phyloP scores from a whole-genome alignment of 2,113 vertebrate species.

The Cheilinus undulatus region DNA sequence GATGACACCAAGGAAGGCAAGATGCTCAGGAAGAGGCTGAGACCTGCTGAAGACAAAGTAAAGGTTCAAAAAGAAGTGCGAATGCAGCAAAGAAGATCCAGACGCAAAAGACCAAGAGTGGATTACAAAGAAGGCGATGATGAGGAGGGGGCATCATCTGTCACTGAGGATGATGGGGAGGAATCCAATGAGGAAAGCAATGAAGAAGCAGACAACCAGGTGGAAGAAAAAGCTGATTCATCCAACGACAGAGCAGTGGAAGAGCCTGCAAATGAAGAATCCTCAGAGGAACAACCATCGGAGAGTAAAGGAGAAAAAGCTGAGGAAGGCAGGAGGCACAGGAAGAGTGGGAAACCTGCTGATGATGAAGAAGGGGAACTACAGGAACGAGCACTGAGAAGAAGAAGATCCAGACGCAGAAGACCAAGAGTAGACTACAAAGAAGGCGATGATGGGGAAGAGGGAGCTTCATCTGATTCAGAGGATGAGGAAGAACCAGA shows the following conservation, averaged over 20 bases:
- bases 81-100: constrained; percentile 5
- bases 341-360: background rate
- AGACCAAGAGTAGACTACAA: constrained; percentile 57
- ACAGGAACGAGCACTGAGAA: constrained; percentile 24
- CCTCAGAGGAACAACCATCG: background rate
- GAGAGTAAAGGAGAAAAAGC: background rate
- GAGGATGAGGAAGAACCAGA: constrained; percentile 73
- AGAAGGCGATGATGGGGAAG: constrained; percentile 70
- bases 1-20: background rate
- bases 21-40: background rate
- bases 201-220: background rate
- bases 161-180: background rate
- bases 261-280: background rate
- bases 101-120: constrained; percentile 14
- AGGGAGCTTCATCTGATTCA: constrained; percentile 57
- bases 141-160: no score
- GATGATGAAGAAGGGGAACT: background rate
- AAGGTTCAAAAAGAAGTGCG: constrained; percentile 20
- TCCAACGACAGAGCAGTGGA: background rate
- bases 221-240: background rate
- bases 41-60: background rate
- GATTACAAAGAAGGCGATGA: no score
- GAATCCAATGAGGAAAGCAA: background rate
- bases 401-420: constrained; percentile 10
- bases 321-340: background rate